Evolutionary conservation across 1,140 invertebrate species (phyloP), one percentile per base, ranked within the genome.

Genomic region (Parasteatoda tepidariorum): DNA sequence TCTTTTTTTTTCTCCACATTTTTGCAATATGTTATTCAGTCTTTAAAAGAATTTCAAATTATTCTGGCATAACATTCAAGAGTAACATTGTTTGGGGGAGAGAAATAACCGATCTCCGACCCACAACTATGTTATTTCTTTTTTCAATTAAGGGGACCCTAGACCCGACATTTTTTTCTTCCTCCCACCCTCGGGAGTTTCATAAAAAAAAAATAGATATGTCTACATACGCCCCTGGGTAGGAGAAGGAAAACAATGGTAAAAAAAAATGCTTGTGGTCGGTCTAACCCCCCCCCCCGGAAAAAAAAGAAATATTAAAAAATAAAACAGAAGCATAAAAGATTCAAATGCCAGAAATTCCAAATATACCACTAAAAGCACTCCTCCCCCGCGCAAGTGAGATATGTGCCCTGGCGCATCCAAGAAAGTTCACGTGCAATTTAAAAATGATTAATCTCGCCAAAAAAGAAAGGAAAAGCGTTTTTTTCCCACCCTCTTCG

Each of bases 391-490:
- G n/a, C 22, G 31, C 59, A n/a, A 48, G 73, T 62, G 48, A 79
- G 75, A 67, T 67, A 79, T 34, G 59, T 75, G 34, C 41, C 75
- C 64, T 57, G 9, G 33, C 15, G 13, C 59, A 33, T 34, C 59
- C 59, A 66, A 66, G 54, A 22, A 38, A 55, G 41, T 67, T 55
- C 64, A 55, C 75, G 64, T 79, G 75, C 75, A 79, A 79, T 79
- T 79, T 79, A 79, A 79, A 68, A 68, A 79, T 79, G 75, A 79
- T 79, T 79, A 79, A 79, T 79, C 75, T 79, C 62, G 75, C 75
- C 62, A 55, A 67, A 57, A 67, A 76, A 64, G n/a, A 41, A 70
- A 41, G 26, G 11, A 64, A 64, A 30, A 48, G 74, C 22, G 9
- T 13, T n/a, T n/a, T n/a, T n/a, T n/a, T 76, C 38, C 38, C 61